Base-by-base conservation (phyloP, 2,113 vertebrate species). In the Oryzias celebensis region DNA sequence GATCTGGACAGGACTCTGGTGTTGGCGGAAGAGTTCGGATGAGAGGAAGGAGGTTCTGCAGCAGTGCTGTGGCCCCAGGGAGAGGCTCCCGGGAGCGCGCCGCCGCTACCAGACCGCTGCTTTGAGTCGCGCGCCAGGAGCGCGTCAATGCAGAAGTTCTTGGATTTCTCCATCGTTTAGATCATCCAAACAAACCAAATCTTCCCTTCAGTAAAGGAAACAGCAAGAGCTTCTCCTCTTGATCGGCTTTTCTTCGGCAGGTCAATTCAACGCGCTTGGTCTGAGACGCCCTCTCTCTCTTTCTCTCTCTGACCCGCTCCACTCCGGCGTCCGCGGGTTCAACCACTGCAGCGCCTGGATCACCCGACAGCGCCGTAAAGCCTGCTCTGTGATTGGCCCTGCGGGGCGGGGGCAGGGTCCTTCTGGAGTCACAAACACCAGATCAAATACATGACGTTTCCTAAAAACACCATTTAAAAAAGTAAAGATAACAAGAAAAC, bases 131-230 rank as follows among this genome's bases (percentile, higher is more conserved):
- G 91, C 18, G 91, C 92, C 77, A 94, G 68, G 0, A 94, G 86
- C 42, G 93, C 93, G 43, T 94, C 93, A 54, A 94, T 94, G 24
- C 91, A 77, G 83, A 94, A 94, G 88, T 92, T 94, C 70, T 90
- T 89, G 16, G 93, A 93, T 68, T 92, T 93, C 50, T 93, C 93
- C 89, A 93, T 80, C 28, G 65, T 28, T 57, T 64, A 14, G 3
- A 44, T 72, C 77, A 83, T 81, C 20, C 20, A 20, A 20, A 20
- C 15, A 51, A 14, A 15, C 20, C 5, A 15, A 14, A 15, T 14
- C 49, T 18, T 15, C 8, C 26, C 22, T 14, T 24, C 13, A 23
- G 14, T 4, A 20, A 12, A 50, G 23, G 15, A 20, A 23, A 20
- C 20, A 20, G 20, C 20, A 20, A 20, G 20, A 20, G 20, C 20